Base-by-base conservation (phyloP, 2,113 vertebrate species). In the Corythaixoides concolor region DNA sequence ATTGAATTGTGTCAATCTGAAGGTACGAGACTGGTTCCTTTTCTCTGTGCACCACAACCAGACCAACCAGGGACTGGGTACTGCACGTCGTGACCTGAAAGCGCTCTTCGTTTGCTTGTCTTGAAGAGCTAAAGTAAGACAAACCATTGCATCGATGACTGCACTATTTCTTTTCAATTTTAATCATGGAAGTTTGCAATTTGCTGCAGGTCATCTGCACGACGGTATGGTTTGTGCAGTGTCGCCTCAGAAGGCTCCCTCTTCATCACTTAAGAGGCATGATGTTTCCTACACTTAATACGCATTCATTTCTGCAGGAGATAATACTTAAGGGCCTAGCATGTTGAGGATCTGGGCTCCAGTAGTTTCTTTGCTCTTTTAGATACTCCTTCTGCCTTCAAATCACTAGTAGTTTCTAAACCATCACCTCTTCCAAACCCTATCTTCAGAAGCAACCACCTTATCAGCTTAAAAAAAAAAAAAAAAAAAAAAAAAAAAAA, bases 181-280 rank as follows among this genome's bases (percentile, higher is more conserved):
- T 82, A 89, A 85, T n/a, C 64, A 60, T 0, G 0, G 60, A 81
- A 16, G 39, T 55, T 52, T 77, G 43, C 63, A 41, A 11, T 56
- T 37, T 56, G 41, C 74, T 30, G 37, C 47, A 85, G 12, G 52
- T 45, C 33, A 63, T 21, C 52, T 58, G 69, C 45, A 41, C 12
- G 11, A 30, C 49, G 8, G 0, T 4, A 49, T 8, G 58, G 55
- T 8, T 56, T 1, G 0, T 7, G 39, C 14, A 45, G 26, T 8
- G 47, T 70, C 67, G 75, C 39, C 43, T 52, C 63, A 63, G 32
- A 89, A 55, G 37, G n/a, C n/a, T 67, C 60, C 19, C 26, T 66
- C 69, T 55, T 89, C 67, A 55, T 15, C 58, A 63, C 18, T 67
- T 62, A n/a, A 53, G 87, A 21, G 63, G 9, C 1, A 3, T 12